phyloP scores from a whole-genome alignment of 2,888 invertebrate species.

The Acleris sparsana region DNA sequence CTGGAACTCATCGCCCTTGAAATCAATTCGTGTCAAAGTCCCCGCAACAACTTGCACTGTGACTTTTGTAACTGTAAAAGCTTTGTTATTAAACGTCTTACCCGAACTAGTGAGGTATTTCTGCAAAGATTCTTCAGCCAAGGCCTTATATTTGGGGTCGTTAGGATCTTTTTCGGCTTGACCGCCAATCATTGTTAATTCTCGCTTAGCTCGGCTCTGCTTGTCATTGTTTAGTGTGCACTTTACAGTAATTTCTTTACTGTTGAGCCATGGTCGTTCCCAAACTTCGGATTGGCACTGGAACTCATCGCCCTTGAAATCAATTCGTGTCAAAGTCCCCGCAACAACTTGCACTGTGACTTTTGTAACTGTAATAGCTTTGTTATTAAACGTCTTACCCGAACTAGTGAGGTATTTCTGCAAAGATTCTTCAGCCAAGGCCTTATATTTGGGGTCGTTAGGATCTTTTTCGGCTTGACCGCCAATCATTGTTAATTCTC shows the following conservation, averaged over 20 bases:
- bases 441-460: constrained; percentile 43
- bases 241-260: constrained; percentile 3
- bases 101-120: constrained; percentile 44
- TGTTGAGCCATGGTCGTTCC: constrained; percentile 43
- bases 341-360: constrained; percentile 48
- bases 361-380: constrained; percentile 39
- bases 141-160: constrained; percentile 40
- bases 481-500: constrained; percentile 14
- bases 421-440: constrained; percentile 47
- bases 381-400: constrained; percentile 34
- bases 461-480: constrained; percentile 39
- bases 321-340: constrained; percentile 44
- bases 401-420: constrained; percentile 42
- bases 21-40: constrained; percentile 56
- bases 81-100: constrained; percentile 39
- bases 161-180: constrained; percentile 39
- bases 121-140: constrained; percentile 40
- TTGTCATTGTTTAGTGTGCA: constrained; percentile 27
- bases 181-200: constrained; percentile 34
- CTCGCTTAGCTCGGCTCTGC: constrained; percentile 37
- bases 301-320: constrained; percentile 37
- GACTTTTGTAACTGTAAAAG: constrained; percentile 57
- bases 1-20: constrained; percentile 30
- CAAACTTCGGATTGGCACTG: constrained; percentile 39
- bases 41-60: constrained; percentile 71